These are phyloP conservation scores for Menidia beryllina DNA, from an alignment of 2,113 vertebrate species.

Conservation along the genomic window DNA sequence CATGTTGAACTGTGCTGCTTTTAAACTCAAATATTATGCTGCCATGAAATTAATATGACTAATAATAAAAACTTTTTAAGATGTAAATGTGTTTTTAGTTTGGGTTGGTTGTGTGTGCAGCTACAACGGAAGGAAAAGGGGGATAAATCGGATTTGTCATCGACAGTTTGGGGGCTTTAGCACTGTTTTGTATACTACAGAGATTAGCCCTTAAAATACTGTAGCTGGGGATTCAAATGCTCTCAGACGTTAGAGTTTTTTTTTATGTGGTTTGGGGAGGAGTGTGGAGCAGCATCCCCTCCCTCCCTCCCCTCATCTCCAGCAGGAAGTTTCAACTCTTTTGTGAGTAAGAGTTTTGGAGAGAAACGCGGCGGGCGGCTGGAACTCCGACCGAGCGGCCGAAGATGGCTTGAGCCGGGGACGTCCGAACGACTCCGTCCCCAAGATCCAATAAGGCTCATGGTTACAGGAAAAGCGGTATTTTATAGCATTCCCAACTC, in stretches of 20 bases:
- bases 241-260: conserved; percentile 10
- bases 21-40: conserved; percentile 59
- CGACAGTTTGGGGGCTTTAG: too few relatives aligned
- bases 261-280: conserved; percentile 36
- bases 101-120: neutral
- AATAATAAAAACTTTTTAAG: conserved; percentile 68
- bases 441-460: neutral
- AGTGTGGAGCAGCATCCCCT: conserved; percentile 32
- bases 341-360: conserved; percentile 18
- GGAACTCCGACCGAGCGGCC: conserved; percentile 9
- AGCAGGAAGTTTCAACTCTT: conserved; percentile 72
- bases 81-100: neutral
- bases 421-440: neutral
- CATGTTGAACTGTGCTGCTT: conserved; percentile 81
- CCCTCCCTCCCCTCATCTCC: conserved; percentile 38
- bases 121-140: neutral
- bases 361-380: conserved; percentile 21
- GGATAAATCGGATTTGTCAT: too few relatives aligned
- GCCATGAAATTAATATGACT: conserved; percentile 29
- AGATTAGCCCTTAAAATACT: neutral
- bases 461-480: neutral
- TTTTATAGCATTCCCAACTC: conserved; percentile 10
- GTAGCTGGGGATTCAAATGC: conserved; percentile 35
- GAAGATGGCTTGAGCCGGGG: conserved; percentile 50
- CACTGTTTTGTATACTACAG: neutral